Evolutionary conservation across 2,113 vertebrate genomes (phyloP), one percentile per base, ranked within the genome.

Genomic region (Ciconia maguari): DNA sequence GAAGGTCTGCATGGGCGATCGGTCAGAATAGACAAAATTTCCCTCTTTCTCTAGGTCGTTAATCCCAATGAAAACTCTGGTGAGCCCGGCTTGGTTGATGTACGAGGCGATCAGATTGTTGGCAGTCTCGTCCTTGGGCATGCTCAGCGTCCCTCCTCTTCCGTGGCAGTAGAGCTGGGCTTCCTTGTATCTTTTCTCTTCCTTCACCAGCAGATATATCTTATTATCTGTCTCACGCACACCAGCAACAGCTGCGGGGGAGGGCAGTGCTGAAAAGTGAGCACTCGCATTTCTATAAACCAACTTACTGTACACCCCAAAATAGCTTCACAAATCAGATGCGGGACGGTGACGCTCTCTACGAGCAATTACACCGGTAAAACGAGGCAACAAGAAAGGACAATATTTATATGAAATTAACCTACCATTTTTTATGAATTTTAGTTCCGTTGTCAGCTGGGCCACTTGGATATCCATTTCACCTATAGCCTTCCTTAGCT

Each of bases 371-470:
- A 11, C 80, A 86, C 84, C 42, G 0, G 52, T 8, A 69, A 66
- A 90, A 42, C 4, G 20, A 26, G 36, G 52, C 75, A 44, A 17
- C 4, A 19, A 36, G 34, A 46, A 18, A 78, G 41, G 81, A 87
- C 36, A 51, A 38, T 10, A 22, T 16, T 29, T 61, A 6, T 11
- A 30, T 26, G 57, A 49, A 85, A 48, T 46, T 74, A 64, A 97
- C 98, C 60, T 99, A 99, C 99, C 99, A 95, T 99, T 99, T 98
- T 99, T 99, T 48, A 99, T 99, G 98, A 99, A 99, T 94, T 99
- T 99, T 46, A 99, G 91, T 90, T 99, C 99, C 0, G 98, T 98
- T 2, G 97, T 99, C 96, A 99, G 97, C 95, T 99, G 99, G 16
- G 98, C 95, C 96, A 99, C 99, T 72, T 99, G 98, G 95, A 99